Evolutionary conservation across 2,797 vertebrate species (phyloP).

Genomic region (Hypotaenidia philippensis): DNA sequence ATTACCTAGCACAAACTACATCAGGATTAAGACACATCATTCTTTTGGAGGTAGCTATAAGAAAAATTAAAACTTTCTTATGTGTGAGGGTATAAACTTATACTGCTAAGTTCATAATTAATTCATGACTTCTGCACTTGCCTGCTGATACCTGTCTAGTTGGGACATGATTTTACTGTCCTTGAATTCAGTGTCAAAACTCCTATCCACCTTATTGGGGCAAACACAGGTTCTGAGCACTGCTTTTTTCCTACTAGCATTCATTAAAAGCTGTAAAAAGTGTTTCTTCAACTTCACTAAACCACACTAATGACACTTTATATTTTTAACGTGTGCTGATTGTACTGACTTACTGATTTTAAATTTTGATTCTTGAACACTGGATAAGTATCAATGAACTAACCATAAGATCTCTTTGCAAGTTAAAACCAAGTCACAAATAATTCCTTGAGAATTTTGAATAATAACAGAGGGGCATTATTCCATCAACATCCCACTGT

Average conservation of each 20-base stretch:
- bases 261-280: background rate
- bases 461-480: background rate
- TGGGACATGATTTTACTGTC: background rate
- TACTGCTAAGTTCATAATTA: background rate
- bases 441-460: background rate
- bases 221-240: background rate
- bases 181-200: background rate
- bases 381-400: background rate
- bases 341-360: background rate
- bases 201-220: background rate
- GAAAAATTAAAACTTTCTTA: conserved; percentile 13
- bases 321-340: background rate
- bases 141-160: background rate
- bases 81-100: background rate
- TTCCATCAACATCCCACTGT: background rate
- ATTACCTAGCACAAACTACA: background rate
- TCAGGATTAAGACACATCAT: background rate
- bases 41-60: background rate
- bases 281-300: background rate
- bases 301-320: background rate
- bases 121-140: background rate
- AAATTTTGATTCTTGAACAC: background rate
- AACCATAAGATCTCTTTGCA: background rate
- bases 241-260: background rate
- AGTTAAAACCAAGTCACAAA: background rate